phyloP scores from a whole-genome alignment of 2,888 invertebrate species.

The Meteorus colon region DNA sequence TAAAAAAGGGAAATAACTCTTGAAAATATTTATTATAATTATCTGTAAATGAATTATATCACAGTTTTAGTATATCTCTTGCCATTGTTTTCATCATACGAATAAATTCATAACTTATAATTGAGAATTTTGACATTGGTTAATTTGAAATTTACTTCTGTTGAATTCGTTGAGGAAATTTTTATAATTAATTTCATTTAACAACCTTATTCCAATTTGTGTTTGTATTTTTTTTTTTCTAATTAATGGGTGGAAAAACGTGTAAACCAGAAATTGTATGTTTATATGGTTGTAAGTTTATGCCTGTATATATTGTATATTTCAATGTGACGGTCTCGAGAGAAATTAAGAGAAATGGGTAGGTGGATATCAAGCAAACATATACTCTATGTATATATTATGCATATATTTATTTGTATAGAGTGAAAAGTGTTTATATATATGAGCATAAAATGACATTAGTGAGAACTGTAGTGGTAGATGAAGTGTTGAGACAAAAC shows the following conservation, averaged over 20 bases:
- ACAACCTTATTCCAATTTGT: not conserved
- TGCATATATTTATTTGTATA: not conserved
- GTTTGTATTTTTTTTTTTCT: not conserved
- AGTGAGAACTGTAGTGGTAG: not conserved
- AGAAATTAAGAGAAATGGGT: constrained; percentile 18
- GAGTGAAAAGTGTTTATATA: not conserved
- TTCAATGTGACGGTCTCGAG: constrained; percentile 4
- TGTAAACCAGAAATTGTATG: not conserved
- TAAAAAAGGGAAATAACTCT: not conserved
- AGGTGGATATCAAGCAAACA: not conserved
- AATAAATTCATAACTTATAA: not conserved
- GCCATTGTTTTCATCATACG: not conserved
- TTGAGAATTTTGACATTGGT: not conserved
- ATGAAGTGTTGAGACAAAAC: not conserved
- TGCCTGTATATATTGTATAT: not conserved
- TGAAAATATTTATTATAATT: not conserved
- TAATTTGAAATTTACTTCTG: not conserved
- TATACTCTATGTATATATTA: not conserved
- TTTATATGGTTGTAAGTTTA: not conserved
- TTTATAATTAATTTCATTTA: not conserved
- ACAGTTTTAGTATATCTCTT: too few species aligned
- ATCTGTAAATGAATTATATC: too few species aligned
- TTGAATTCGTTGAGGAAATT: not conserved
- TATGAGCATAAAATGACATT: not conserved
- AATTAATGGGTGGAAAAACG: not conserved